Evolutionary conservation across 2,888 invertebrate species (phyloP).

Genomic region (Drosophila hawaiiensis): DNA sequence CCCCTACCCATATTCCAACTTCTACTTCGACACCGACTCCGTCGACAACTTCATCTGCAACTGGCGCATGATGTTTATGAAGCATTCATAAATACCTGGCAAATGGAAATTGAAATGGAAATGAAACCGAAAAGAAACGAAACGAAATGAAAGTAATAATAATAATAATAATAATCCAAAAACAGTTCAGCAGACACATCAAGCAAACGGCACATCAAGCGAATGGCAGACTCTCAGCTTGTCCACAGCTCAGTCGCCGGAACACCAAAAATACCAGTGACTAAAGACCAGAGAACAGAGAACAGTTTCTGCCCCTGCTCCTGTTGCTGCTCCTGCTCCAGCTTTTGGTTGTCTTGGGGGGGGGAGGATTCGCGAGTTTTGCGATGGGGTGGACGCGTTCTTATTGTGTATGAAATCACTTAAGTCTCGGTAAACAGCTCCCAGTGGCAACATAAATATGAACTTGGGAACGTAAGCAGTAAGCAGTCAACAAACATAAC

Average conservation of each 20-base stretch:
- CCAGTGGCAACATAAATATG: slow-evolving; percentile 75
- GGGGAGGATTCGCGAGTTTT: slow-evolving; percentile 30
- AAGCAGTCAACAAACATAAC: slow-evolving; percentile 21
- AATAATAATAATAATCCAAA: slow-evolving; percentile 70
- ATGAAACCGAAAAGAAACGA: slow-evolving; percentile 20
- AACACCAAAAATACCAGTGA: slow-evolving; percentile 10
- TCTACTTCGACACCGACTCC: slow-evolving; percentile 1
- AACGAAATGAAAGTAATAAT: slow-evolving; percentile 36
- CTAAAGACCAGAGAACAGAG: background rate
- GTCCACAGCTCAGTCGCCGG: background rate
- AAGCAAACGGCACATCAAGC: slow-evolving; percentile 44
- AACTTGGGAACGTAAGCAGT: slow-evolving; percentile 41
- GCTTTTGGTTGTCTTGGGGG: slow-evolving; percentile 9
- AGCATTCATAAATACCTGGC: slow-evolving; percentile 66
- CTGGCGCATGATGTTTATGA: slow-evolving; percentile 36
- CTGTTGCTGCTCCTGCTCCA: slow-evolving; percentile 1
- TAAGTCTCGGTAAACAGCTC: slow-evolving; percentile 75
- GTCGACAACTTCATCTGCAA: background rate
- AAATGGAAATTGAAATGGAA: slow-evolving; percentile 37
- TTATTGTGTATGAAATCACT: slow-evolving; percentile 73
- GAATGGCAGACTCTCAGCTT: slow-evolving; percentile 2
- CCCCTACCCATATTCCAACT: background rate
- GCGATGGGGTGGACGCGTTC: slow-evolving; percentile 46
- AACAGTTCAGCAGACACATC: slow-evolving; percentile 62
- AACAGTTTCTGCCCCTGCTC: background rate